phyloP scores from a whole-genome alignment of 2,888 invertebrate genomes.

The Pseudococcus jackbeardsleyi region DNA sequence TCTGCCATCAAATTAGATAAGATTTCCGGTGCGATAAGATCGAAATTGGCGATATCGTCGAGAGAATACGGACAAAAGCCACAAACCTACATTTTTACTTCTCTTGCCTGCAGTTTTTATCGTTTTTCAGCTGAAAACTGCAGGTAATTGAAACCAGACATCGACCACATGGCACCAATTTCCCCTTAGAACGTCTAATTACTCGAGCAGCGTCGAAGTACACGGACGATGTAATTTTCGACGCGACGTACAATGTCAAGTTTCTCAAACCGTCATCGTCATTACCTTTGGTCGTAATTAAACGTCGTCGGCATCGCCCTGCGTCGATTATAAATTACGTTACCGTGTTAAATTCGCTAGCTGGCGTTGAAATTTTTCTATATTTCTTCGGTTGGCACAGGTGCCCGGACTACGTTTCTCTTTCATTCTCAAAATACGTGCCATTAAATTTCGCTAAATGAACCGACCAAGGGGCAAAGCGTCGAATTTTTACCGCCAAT shows the following conservation, averaged over 20 bases:
- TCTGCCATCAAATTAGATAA: no score
- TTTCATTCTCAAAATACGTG: not conserved
- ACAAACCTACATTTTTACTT: no score
- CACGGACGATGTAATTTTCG: slow-evolving; percentile 18
- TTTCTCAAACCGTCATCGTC: not conserved
- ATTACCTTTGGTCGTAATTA: not conserved
- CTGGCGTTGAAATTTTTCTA: not conserved
- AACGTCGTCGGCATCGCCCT: not conserved
- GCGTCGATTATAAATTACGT: not conserved
- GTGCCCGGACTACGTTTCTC: not conserved
- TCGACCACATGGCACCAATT: no score
- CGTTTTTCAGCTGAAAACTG: no score
- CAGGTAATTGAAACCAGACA: no score
- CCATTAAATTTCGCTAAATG: not conserved
- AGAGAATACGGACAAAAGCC: no score
- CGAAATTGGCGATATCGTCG: no score
- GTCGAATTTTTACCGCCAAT: not conserved
- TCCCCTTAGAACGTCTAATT: no score
- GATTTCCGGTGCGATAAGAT: no score
- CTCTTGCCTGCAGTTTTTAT: no score
- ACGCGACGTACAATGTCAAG: slow-evolving; percentile 2
- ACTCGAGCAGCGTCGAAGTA: not conserved
- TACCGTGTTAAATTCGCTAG: not conserved
- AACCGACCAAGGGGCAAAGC: not conserved
- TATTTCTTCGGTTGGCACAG: not conserved